Conservation (phyloP, 2,888 invertebrate species). For the Lagria hirta region DNA sequence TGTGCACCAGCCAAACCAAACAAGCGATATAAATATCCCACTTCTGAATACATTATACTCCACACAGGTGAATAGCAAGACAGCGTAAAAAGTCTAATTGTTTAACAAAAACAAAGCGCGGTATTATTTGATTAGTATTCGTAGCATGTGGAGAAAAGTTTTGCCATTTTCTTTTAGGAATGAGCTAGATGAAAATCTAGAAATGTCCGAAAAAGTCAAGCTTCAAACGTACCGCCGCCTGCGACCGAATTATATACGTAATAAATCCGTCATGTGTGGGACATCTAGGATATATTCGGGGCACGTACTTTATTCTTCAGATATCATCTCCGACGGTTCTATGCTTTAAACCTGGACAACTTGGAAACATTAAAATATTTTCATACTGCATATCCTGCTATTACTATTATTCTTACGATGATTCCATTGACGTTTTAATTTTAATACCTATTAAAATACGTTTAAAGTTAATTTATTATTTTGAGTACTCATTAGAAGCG, state of each 20-base stretch:
- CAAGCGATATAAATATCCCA: constrained; percentile 34
- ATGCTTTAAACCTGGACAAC: no score
- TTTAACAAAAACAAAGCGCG: no score
- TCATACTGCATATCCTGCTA: no score
- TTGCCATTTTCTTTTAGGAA: constrained; percentile 14
- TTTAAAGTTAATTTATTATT: no score
- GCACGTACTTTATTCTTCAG: constrained; percentile 35
- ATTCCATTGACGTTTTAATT: no score
- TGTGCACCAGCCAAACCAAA: constrained; percentile 36
- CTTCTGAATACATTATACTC: constrained; percentile 15
- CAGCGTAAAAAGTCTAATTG: no score
- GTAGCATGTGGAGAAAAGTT: constrained; percentile 10
- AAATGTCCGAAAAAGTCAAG: constrained; percentile 30
- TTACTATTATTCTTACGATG: no score
- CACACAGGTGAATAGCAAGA: background rate
- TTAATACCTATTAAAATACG: no score
- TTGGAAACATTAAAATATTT: no score
- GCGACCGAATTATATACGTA: constrained; percentile 34
- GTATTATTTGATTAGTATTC: no score
- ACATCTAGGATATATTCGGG: constrained; percentile 37
- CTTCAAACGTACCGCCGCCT: constrained; percentile 34
- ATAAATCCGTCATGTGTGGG: constrained; percentile 40
- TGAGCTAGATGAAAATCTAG: constrained; percentile 35
- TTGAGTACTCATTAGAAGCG: no score
- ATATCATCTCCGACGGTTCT: constrained; percentile 30